Conservation (phyloP, 2,797 vertebrate genomes). For the Chelonia mydas region DNA sequence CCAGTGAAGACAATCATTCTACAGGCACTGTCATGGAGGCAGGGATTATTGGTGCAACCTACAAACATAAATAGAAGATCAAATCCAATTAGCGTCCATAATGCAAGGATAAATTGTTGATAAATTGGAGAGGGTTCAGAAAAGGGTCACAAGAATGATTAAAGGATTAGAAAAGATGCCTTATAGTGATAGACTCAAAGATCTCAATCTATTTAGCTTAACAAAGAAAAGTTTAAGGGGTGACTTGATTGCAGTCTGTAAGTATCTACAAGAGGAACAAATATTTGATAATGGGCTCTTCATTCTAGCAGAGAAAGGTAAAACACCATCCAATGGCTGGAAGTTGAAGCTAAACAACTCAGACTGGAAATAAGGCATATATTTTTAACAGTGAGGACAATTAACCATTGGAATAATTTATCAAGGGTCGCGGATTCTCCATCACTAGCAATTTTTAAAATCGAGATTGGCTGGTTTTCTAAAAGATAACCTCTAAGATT, state of each 20-base stretch:
- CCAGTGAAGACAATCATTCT: constrained; percentile 81
- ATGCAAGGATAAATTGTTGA: background rate
- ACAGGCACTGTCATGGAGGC: constrained; percentile 89
- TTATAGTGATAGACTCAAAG: background rate
- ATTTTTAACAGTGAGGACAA: background rate
- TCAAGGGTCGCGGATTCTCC: no score
- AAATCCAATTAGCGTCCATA: background rate
- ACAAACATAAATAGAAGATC: constrained; percentile 7
- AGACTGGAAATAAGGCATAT: background rate
- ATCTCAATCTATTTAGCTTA: background rate
- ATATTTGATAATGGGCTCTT: background rate
- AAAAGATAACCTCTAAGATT: background rate
- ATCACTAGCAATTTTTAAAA: background rate
- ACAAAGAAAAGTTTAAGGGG: background rate
- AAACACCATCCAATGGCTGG: background rate
- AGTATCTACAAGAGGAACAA: background rate
- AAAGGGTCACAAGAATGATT: background rate
- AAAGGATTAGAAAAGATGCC: background rate
- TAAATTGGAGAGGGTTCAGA: background rate
- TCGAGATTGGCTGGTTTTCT: background rate
- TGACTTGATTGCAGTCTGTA: background rate
- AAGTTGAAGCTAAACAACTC: background rate
- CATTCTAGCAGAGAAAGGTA: background rate
- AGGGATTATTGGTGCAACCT: constrained; percentile 89
- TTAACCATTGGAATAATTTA: no score